Percentiles rank a stretch among this genome's conserved stretches.
Conservation (phyloP, 2,113 vertebrate genomes). For the Oncorhynchus tshawytscha region DNA sequence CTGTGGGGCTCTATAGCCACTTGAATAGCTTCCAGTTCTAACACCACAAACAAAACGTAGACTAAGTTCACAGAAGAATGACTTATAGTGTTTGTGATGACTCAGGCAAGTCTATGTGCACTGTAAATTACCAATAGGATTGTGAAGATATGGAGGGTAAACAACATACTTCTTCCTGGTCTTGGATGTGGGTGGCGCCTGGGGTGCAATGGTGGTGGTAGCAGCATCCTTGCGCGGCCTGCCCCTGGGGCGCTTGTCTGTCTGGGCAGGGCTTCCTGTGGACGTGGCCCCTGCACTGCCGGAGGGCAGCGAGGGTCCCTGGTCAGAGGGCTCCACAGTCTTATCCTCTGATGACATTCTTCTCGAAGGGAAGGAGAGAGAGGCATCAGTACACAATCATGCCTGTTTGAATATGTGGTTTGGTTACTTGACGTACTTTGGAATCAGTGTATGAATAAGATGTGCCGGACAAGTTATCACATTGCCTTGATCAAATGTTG, state of each 20-base stretch:
- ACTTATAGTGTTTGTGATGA: not conserved
- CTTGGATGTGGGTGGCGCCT: constrained; percentile 75
- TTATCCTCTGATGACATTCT: constrained; percentile 99
- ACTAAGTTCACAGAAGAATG: not conserved
- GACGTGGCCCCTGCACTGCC: constrained; percentile 83
- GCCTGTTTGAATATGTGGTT: not conserved
- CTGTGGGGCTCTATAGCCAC: not conserved
- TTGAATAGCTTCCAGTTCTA: not conserved
- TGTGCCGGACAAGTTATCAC: too few relatives aligned
- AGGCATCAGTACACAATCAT: not conserved
- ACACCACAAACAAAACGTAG: not conserved
- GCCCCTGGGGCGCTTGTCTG: constrained; percentile 95
- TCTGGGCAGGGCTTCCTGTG: constrained; percentile 87
- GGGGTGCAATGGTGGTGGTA: constrained; percentile 53
- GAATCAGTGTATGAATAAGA: too few relatives aligned
- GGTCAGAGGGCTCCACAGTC: constrained; percentile 86
- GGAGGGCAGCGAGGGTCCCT: constrained; percentile 82
- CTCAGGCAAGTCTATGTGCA: not conserved
- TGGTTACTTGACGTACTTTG: not conserved
- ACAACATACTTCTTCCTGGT: constrained; percentile 92
- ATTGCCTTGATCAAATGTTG: too few relatives aligned
- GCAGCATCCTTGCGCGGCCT: constrained; percentile 94
- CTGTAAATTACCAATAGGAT: not conserved
- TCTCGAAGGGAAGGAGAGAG: constrained; percentile 16
- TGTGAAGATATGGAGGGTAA: not conserved